phyloP scores from a whole-genome alignment of 2,113 vertebrate species.

The Antennarius striatus region DNA sequence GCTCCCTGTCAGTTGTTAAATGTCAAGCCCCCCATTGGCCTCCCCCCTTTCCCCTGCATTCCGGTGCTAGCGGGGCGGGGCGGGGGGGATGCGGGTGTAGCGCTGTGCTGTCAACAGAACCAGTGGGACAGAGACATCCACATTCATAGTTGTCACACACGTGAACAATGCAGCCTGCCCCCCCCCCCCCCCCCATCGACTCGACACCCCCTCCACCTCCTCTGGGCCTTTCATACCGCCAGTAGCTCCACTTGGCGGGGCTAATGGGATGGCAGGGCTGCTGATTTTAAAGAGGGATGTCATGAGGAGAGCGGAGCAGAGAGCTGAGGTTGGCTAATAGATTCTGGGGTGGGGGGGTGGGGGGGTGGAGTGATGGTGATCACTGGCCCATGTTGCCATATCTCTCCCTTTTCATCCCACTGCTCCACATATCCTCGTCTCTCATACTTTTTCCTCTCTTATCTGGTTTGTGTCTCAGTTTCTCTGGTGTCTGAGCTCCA shows the following conservation, averaged over 20 bases:
- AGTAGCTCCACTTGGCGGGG: slow-evolving; percentile 46
- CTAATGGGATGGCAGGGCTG: slow-evolving; percentile 51
- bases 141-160: slow-evolving; percentile 49
- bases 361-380: slow-evolving; percentile 31
- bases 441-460: slow-evolving; percentile 42
- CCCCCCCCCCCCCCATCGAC: too few species aligned
- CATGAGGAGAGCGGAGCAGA: slow-evolving; percentile 38
- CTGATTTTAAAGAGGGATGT: slow-evolving; percentile 54
- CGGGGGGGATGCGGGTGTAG: slow-evolving; percentile 24
- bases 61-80: slow-evolving; percentile 5
- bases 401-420: slow-evolving; percentile 32
- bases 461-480: slow-evolving; percentile 38
- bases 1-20: slow-evolving; percentile 78
- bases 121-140: slow-evolving; percentile 44
- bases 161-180: slow-evolving; percentile 6
- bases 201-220: slow-evolving; percentile 13
- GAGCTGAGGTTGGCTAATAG: slow-evolving; percentile 47
- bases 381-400: slow-evolving; percentile 42
- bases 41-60: slow-evolving; percentile 16
- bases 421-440: slow-evolving; percentile 15
- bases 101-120: slow-evolving; percentile 43
- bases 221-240: slow-evolving; percentile 38
- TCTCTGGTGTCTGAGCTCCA: background rate
- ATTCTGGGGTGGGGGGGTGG: slow-evolving; percentile 12
- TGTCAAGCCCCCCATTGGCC: slow-evolving; percentile 69